These are phyloP conservation scores for Pygocentrus nattereri DNA, from an alignment of 2,797 vertebrate genomes.

Conservation along the genomic window DNA sequence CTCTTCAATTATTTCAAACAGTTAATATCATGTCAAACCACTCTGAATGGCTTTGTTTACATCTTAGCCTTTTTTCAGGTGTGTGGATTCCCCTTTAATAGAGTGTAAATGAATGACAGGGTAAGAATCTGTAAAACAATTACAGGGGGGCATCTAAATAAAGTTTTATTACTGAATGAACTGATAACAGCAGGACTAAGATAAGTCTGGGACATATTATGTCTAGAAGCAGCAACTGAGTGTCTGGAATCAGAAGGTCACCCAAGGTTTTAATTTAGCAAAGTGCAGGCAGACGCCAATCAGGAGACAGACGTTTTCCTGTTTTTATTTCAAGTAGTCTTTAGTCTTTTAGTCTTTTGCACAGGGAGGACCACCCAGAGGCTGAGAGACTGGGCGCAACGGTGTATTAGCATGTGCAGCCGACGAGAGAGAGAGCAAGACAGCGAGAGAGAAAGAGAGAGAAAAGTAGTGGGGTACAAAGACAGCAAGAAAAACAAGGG, in stretches of 20 bases:
- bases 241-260: slow-evolving; percentile 41
- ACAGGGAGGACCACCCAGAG: slow-evolving; percentile 51
- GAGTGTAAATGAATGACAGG: background rate
- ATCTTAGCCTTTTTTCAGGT: too few relatives aligned
- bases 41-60: too few relatives aligned
- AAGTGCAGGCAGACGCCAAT: slow-evolving; percentile 50
- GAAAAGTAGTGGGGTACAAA: slow-evolving; percentile 26
- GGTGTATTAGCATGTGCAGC: slow-evolving; percentile 57
- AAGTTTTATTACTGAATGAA: background rate
- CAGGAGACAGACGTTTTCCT: slow-evolving; percentile 44
- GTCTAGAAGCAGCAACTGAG: slow-evolving; percentile 4
- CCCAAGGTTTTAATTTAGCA: slow-evolving; percentile 57
- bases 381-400: slow-evolving; percentile 25
- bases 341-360: slow-evolving; percentile 2
- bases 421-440: slow-evolving; percentile 23
- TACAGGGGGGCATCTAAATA: background rate
- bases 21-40: too few relatives aligned
- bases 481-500: slow-evolving; percentile 31
- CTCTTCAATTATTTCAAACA: too few relatives aligned
- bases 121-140: background rate
- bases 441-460: slow-evolving; percentile 21
- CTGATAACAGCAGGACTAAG: background rate
- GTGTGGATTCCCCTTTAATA: too few relatives aligned
- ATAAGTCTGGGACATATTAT: background rate
- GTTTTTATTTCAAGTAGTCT: slow-evolving; percentile 40